Conservation (phyloP, 2,113 vertebrate genomes). For the Xyrauchen texanus region DNA sequence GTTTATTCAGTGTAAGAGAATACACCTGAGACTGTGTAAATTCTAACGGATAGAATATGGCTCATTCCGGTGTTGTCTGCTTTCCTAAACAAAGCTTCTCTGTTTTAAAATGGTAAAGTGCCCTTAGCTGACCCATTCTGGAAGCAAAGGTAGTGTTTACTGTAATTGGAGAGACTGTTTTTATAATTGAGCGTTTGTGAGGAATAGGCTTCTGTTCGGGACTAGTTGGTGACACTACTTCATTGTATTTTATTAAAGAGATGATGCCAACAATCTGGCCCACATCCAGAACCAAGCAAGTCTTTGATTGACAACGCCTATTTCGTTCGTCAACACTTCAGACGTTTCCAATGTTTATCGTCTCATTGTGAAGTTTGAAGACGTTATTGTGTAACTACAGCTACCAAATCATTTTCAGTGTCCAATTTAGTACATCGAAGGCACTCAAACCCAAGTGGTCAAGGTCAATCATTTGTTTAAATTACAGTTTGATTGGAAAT, state of each 20-base stretch:
- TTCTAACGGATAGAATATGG: conserved; percentile 29
- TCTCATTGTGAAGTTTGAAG: neutral
- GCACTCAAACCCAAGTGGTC: neutral
- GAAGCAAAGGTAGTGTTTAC: conserved; percentile 39
- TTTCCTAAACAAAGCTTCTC: conserved; percentile 25
- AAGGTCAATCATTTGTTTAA: too few species aligned
- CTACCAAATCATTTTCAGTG: conserved; percentile 59
- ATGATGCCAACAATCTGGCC: conserved; percentile 28
- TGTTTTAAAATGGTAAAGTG: conserved; percentile 40
- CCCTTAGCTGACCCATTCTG: conserved; percentile 31
- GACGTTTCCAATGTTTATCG: neutral
- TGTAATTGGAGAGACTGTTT: conserved; percentile 39
- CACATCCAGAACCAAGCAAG: neutral
- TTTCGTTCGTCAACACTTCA: conserved; percentile 14
- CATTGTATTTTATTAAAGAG: conserved; percentile 29
- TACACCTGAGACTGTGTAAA: conserved; percentile 17
- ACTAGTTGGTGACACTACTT: conserved; percentile 23
- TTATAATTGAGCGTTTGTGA: conserved; percentile 33
- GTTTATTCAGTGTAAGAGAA: conserved; percentile 13
- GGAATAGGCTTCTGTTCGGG: conserved; percentile 31
- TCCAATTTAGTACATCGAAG: conserved; percentile 49
- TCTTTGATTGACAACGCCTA: conserved; percentile 1
- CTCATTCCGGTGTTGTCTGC: conserved; percentile 21
- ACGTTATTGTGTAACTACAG: conserved; percentile 60
- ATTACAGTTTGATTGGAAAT: too few species aligned